Base-by-base conservation (phyloP, 2,797 vertebrate genomes). In the Psittacula echo region DNA sequence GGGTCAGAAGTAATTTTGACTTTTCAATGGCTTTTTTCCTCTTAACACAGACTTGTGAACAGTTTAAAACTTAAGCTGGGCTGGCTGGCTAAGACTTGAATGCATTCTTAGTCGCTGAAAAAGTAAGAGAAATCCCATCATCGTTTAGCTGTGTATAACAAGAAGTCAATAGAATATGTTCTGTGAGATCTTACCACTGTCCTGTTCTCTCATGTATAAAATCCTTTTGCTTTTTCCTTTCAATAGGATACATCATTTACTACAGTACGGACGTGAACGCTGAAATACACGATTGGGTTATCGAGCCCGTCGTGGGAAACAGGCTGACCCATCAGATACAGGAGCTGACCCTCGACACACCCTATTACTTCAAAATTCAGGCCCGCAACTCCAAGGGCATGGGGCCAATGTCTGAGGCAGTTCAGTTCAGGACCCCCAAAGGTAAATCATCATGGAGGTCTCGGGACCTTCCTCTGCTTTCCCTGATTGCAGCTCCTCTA, bases 281-380 rank as follows among this genome's bases (percentile, higher is more conserved):
- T 0, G 99, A 99, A 97, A 98, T 99, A 72, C 99, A 99, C 4
- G 99, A 99, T 92, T 99, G 99, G 99, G 99, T 99, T 9, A 99
- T 99, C 23, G 99, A 99, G 60, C 99, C 99, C 0, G 99, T 99
- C 13, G 98, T 99, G 89, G 99, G 99, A 4, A 99, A 99, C 97
- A 98, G 99, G 12, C 98, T 99, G 65, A 99, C 99, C 2, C 99
- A 99, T 96, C 99, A 99, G 98, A 99, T 99, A 94, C 99, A 99
- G 89, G 99, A 99, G 73, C 94, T 99, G 90, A 99, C 99, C 4
- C 98, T 99, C 3, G 99, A 99, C 95, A 99, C 99, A 0, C 98
- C 99, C 0, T 99, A 99, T 97, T 99, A 99, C 98, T 99, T 99
- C 98, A 99, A 99, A 97, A 99, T 99, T 96, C 99, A 99, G 95